Conservation (phyloP, 2,113 vertebrate species). For the Labeo rohita region DNA sequence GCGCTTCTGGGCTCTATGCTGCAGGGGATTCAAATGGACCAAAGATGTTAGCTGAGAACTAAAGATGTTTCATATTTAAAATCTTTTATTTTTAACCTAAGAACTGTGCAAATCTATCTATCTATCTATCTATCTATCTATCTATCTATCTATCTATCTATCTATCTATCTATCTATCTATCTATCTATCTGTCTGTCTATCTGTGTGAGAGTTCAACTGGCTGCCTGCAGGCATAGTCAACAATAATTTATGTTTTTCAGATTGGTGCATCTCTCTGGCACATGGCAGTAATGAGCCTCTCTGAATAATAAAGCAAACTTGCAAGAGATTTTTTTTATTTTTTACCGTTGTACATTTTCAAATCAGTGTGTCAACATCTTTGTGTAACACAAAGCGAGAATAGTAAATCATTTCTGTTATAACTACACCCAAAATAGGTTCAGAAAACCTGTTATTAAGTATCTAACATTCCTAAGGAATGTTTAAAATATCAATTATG, state of each 20-base stretch:
- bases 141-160: neutral
- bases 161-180: slow-evolving; percentile 5
- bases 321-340: neutral
- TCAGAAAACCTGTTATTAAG: neutral
- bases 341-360: neutral
- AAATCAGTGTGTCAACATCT: neutral
- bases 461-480: neutral
- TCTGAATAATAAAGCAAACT: neutral
- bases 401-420: neutral
- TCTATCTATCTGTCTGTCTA: neutral
- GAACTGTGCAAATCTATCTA: neutral
- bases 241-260: slow-evolving; percentile 35
- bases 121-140: neutral
- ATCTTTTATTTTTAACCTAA: slow-evolving; percentile 22
- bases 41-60: slow-evolving; percentile 7
- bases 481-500: neutral
- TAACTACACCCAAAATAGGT: neutral
- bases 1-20: neutral
- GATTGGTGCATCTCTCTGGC: neutral
- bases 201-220: neutral
- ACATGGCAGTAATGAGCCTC: slow-evolving; percentile 13
- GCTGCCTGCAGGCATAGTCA: slow-evolving; percentile 1
- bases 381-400: neutral
- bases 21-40: slow-evolving; percentile 16
- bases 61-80: slow-evolving; percentile 37